Conservation (phyloP, 2,797 vertebrate species). For the Gila robusta region DNA sequence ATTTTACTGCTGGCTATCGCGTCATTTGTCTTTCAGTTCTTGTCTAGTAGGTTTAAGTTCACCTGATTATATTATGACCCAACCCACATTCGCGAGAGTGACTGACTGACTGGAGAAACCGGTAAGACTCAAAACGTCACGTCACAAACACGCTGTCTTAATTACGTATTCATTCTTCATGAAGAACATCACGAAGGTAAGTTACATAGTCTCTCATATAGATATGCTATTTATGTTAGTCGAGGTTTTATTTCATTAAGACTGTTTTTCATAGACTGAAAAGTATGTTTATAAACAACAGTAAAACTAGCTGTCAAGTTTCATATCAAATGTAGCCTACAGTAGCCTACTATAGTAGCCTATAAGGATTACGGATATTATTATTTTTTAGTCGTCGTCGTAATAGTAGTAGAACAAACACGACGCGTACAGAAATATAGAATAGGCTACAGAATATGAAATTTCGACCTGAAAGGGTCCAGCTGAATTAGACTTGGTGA, state of each 20-base stretch:
- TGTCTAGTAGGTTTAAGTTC: constrained; percentile 34
- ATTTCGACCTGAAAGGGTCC: neutral
- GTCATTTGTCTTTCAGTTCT: neutral
- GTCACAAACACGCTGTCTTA: neutral
- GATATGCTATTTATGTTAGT: neutral
- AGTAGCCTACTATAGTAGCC: no score
- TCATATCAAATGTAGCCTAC: neutral
- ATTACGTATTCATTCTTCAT: neutral
- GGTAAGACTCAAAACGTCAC: neutral
- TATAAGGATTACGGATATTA: no score
- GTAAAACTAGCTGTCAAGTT: neutral
- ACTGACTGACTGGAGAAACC: neutral
- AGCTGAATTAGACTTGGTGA: neutral
- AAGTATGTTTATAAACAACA: neutral
- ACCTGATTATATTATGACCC: neutral
- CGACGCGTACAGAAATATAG: no score
- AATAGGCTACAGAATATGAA: neutral
- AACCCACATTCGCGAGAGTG: neutral
- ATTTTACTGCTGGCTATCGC: neutral
- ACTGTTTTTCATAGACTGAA: neutral
- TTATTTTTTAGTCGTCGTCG: neutral
- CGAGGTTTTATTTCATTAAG: neutral
- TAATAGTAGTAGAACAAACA: neutral
- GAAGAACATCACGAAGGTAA: neutral
- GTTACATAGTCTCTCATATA: neutral